Base-by-base conservation (phyloP, 2,797 vertebrate species). In the Pterois miles region DNA sequence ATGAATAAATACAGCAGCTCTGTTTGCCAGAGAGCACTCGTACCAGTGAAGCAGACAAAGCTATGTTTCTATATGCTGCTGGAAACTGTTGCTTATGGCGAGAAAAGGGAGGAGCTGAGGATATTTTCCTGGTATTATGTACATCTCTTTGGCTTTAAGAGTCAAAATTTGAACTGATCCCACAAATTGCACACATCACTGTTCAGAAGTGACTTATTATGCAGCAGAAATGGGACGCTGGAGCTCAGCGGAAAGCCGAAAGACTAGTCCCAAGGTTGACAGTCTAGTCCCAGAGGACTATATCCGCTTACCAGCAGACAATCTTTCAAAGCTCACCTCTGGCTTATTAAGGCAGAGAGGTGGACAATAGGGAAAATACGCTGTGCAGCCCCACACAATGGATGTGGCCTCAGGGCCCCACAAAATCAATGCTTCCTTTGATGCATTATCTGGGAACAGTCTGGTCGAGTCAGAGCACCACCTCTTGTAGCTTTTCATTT, bases 381-480 rank as follows among this genome's bases (percentile, higher is more conserved):
- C 56, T 18, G 20, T 62, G 66, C 27, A 72, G 59, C 46, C 7
- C 31, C 22, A 63, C 38, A 72, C 76, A 88, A 76, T 75, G 64
- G 48, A 79, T 52, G 78, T 1, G 13, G 75, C 71, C 75, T 74
- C 58, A 4, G 31, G 65, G 80, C 22, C 34, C 16, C 10, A 3
- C 46, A 53, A 85, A 87, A 89, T 87, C 78, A 71, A 81, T 84
- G 74, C 65, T 59, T 74, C 53, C 57, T 76, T 40, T 70, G 52
- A 82, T 68, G 59, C 67, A 62, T 66, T 60, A 76, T 78, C 59
- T 64, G 48, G 58, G 53, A 81, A 78, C 34, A 63, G 65, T 75
- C 63, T 38, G 50, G 7, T 64, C 56, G 58, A 82, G 75, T 84
- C 80, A 67, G 87, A 68, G 52, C 18, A n/a, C 48, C 13, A 22